Evolutionary conservation across 1,140 invertebrate genomes (phyloP), one percentile per base, ranked within the genome.

Genomic region (Brachionus rotundiformis): DNA sequence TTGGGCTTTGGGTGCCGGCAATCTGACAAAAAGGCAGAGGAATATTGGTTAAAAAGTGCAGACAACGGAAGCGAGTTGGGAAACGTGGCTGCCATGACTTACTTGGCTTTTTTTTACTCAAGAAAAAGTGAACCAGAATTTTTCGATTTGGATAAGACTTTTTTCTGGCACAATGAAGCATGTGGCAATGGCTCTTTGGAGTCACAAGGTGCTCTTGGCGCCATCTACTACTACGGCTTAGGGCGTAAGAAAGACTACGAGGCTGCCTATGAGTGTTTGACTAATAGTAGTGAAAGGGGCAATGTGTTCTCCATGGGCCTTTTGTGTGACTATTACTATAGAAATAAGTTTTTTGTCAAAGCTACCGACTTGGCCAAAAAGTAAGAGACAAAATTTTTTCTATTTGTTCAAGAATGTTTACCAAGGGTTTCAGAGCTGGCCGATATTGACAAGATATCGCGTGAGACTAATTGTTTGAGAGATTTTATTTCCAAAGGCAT

Each of bases 301-400:
- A 88, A 87, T 84, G 86, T 88, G n/a, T 88, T 87, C 82, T 87
- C 88, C 39, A 87, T 87, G 86, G 88, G 87, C 2, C 85, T 87
- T 75, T 83, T 88, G 36, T 84, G 86, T 49, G 79, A 82, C 31
- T 81, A 87, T 65, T 88, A 87, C 82, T 88, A 88, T 83, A 83
- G 82, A 29, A 84, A 85, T 11, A 88, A 87, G 82, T 83, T 88
- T 0, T 88, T 84, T 82, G 88, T 87, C 1, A 88, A 88, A 84
- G 84, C 86, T 36, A 85, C 84, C 2, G 86, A 87, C 54, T 82
- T 88, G n/a, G 86, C 86, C 23, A 84, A 84, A 49, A 86, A 85
- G 87, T 88, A 75, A 83, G 81, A 71, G 13, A 54, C 31, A 29
- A 76, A 76, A 54, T 31, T 39, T 80, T 41, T 82, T 41, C 16